Evolutionary conservation across 53 echinoderm and acorn worm genomes (phyloP).

Genomic region (Henricia sp.): DNA sequence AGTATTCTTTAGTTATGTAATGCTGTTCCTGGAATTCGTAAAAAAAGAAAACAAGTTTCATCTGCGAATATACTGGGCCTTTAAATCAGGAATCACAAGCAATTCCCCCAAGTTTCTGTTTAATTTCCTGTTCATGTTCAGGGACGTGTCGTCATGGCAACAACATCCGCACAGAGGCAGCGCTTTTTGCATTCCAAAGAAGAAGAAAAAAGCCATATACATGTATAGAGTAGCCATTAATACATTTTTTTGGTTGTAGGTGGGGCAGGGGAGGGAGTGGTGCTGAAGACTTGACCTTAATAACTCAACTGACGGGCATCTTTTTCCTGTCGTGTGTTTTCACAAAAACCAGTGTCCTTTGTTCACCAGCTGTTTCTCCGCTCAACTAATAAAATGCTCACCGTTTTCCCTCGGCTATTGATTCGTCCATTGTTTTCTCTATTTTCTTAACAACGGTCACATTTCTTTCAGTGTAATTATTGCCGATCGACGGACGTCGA

Average conservation of each 20-base stretch:
- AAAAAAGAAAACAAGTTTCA: too few relatives aligned
- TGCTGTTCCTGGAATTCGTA: too few relatives aligned
- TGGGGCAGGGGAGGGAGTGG: too few relatives aligned
- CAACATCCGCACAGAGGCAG: not conserved
- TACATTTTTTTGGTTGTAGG: too few relatives aligned
- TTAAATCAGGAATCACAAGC: too few relatives aligned
- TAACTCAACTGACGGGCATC: not conserved
- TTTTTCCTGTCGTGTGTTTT: not conserved
- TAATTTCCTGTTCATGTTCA: slow-evolving; percentile 14
- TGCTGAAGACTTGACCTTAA: not conserved
- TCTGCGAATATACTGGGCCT: too few relatives aligned
- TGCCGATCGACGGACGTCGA: not conserved
- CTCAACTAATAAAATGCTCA: slow-evolving; percentile 1
- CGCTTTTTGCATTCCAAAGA: not conserved
- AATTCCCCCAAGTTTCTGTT: too few relatives aligned
- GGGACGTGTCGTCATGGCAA: slow-evolving; percentile 10
- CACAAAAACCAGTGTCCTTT: not conserved
- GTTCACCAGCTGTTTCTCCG: not conserved
- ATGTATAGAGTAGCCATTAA: too few relatives aligned
- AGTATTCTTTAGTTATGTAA: too few relatives aligned
- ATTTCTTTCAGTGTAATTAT: not conserved
- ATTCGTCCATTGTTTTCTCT: slow-evolving; percentile 39
- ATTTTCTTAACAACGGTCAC: slow-evolving; percentile 21
- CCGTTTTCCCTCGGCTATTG: not conserved
- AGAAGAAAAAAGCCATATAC: not conserved